Evolutionary conservation across 2,113 vertebrate species (phyloP).

Genomic region (Meles meles): DNA sequence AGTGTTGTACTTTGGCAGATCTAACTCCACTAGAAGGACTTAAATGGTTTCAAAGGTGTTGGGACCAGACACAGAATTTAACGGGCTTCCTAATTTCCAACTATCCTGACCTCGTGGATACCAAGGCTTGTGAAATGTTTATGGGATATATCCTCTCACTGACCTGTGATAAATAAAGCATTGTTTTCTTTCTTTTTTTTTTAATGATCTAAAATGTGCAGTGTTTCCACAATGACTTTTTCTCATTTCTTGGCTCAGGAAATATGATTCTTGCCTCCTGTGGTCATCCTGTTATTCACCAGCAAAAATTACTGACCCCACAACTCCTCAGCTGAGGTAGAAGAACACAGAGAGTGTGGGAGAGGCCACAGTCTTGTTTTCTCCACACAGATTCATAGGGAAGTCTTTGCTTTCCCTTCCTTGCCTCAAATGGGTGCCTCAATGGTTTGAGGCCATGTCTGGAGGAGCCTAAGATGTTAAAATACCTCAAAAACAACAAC

Average conservation of each 20-base stretch:
- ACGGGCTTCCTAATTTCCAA: not conserved
- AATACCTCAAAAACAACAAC: not conserved
- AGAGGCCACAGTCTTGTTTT: not conserved
- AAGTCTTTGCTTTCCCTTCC: not conserved
- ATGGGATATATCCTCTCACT: not conserved
- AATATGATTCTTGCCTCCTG: conserved; percentile 25
- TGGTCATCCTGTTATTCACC: not conserved
- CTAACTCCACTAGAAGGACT: not conserved
- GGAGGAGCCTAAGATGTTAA: not conserved
- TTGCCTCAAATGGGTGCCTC: not conserved
- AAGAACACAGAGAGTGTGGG: not conserved
- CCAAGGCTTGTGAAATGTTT: not conserved
- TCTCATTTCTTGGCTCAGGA: not conserved
- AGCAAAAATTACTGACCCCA: not conserved
- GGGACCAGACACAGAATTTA: not conserved
- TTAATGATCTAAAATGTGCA: not conserved
- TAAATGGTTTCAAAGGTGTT: not conserved
- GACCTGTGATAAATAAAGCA: not conserved
- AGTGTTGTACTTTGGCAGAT: not conserved
- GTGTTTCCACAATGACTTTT: conserved; percentile 19
- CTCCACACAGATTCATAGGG: not conserved
- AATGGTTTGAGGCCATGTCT: not conserved
- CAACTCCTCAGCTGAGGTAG: not conserved
- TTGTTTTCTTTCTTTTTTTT: not conserved
- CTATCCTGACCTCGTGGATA: not conserved